These are phyloP conservation scores for Leptinotarsa tumamoca DNA, from an alignment of 2,888 invertebrate genomes.

Conservation along the genomic window DNA sequence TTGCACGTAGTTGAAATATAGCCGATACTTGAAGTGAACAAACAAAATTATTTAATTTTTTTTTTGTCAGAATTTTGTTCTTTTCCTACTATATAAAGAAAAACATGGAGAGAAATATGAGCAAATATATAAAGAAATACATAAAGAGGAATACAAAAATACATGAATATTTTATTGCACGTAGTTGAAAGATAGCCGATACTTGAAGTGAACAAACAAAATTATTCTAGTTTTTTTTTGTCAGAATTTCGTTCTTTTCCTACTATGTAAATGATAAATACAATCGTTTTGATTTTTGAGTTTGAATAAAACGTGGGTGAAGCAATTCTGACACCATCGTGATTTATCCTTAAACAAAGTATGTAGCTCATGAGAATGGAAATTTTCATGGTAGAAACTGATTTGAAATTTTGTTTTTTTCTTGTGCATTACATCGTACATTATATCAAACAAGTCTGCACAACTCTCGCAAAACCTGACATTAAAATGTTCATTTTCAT, in stretches of 20 bases:
- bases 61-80: too few relatives aligned
- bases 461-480: background rate
- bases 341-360: background rate
- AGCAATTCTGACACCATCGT: constrained; percentile 17
- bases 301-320: constrained; percentile 1
- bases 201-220: background rate
- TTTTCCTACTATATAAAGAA: background rate
- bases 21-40: too few relatives aligned
- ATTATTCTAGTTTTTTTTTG: background rate
- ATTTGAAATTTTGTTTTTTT: background rate
- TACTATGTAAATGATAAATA: background rate
- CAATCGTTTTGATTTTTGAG: constrained; percentile 9
- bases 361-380: background rate
- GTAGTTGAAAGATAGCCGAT: background rate
- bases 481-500: constrained; percentile 4
- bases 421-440: background rate
- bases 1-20: too few relatives aligned
- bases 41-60: too few relatives aligned
- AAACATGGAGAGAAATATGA: background rate
- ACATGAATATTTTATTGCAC: background rate
- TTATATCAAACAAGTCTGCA: background rate
- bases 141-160: background rate
- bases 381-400: constrained; percentile 7
- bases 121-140: background rate
- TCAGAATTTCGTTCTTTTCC: background rate